Conservation (phyloP, 2,113 vertebrate species). For the Dolichotis patagonum region DNA sequence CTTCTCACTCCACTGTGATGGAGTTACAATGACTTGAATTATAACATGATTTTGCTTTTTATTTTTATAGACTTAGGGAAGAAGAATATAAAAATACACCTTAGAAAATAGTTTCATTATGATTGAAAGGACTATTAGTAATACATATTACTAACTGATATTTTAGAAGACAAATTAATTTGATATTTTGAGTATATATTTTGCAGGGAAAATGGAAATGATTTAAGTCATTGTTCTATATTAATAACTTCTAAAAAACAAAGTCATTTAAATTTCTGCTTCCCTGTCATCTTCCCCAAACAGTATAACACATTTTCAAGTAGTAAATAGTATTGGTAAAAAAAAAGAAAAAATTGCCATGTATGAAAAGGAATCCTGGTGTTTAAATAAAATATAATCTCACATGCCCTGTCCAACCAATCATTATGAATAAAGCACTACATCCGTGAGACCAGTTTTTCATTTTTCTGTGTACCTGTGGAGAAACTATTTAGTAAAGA, state of each 20-base stretch:
- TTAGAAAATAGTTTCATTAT: not conserved
- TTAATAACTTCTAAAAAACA: not conserved
- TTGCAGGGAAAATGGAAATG: not conserved
- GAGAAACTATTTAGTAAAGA: not conserved
- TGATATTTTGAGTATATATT: not conserved
- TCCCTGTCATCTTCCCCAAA: not conserved
- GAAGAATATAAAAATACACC: not conserved
- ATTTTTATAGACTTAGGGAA: not conserved
- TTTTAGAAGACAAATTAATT: not conserved
- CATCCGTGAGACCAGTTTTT: not conserved
- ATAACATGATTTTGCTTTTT: not conserved
- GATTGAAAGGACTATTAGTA: not conserved
- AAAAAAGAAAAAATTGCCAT: not conserved
- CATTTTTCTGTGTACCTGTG: not conserved
- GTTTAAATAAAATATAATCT: not conserved
- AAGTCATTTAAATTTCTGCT: not conserved
- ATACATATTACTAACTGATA: not conserved
- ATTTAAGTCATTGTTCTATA: not conserved
- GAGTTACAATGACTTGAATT: constrained; percentile 37
- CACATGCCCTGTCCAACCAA: not conserved
- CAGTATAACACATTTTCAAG: not conserved
- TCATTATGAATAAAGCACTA: not conserved
- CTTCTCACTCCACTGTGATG: constrained; percentile 17
- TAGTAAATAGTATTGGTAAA: not conserved
- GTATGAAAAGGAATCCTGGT: not conserved